Base-by-base conservation (phyloP, 2,888 invertebrate genomes). In the Gryllus longicercus region DNA sequence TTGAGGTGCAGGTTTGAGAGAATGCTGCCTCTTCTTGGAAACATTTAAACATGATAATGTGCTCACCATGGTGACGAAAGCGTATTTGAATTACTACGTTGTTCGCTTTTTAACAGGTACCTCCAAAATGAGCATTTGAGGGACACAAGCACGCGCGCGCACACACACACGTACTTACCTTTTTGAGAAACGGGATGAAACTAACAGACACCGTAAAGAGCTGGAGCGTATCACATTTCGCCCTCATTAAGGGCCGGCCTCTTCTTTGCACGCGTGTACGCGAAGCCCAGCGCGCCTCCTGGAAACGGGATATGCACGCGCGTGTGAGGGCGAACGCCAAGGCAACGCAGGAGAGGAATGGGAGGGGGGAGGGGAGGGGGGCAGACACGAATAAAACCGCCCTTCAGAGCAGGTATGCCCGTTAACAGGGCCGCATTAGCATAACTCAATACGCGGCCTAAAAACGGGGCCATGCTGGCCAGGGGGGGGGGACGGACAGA, bases 51-150 rank as follows among this genome's bases (percentile, higher is more conserved):
- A 63, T 63, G 63, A 63, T 63, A 63, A 63, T 63, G 14, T n/a
- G 14, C 63, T 63, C n/a, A 18, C n/a, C n/a, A 63, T 18, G n/a
- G 63, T 5, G 4, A 63, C 63, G 63, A 63, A 63, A 63, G 63
- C n/a, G 63, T 63, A 63, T 63, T 63, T n/a, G 63, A 63, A 63
- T 63, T 63, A 63, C 63, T n/a, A 63, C 63, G 63, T 63, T 63
- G 63, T 63, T n/a, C 63, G n/a, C 63, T 63, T 63, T 63, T 63
- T 18, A n/a, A 14, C 63, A n/a, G 63, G 38, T 38, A 63, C 63
- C 63, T 63, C 8, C n/a, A 63, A 63, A 63, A 63, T 63, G 63
- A 63, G 63, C 16, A 63, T 63, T 63, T 63, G 14, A 63, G 63
- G 14, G 63, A 63, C 63, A 18, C 8, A 38, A 8, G 5, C 38